Percentiles rank a stretch among this genome's conserved stretches.
These are phyloP conservation scores for Epinotia nisella DNA, from an alignment of 2,888 invertebrate species.

Conservation along the genomic window DNA sequence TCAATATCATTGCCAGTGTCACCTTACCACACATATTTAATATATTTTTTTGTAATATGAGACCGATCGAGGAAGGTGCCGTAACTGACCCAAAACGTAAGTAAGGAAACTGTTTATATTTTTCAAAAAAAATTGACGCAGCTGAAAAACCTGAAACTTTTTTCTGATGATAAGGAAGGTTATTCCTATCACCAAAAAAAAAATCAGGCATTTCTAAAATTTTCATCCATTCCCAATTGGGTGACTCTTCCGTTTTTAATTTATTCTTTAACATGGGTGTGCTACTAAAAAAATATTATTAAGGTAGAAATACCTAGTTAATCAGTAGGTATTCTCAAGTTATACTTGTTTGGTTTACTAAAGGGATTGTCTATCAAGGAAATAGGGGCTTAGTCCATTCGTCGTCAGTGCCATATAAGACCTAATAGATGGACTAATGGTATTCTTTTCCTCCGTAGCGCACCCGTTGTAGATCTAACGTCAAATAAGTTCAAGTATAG, in stretches of 20 bases:
- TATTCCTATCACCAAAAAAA: too few relatives aligned
- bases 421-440: conserved; percentile 49
- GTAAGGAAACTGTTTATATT: too few relatives aligned
- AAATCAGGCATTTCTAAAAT: too few relatives aligned
- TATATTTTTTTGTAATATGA: too few relatives aligned
- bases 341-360: background rate
- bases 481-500: conserved; percentile 80
- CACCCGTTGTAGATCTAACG: conserved; percentile 78
- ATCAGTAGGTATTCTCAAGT: background rate
- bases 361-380: background rate
- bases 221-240: too few relatives aligned
- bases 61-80: too few relatives aligned
- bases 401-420: conserved; percentile 25
- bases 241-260: conserved; percentile 7
- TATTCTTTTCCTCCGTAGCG: conserved; percentile 76
- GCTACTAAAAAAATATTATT: conserved; percentile 56
- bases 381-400: conserved; percentile 3
- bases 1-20: too few relatives aligned
- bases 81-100: too few relatives aligned
- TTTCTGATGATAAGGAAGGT: too few relatives aligned
- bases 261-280: conserved; percentile 67
- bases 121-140: too few relatives aligned
- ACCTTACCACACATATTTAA: too few relatives aligned
- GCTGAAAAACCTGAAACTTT: too few relatives aligned
- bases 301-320: background rate